These are phyloP conservation scores for Drosophila suzukii DNA, from an alignment of 1,140 invertebrate species.

Conservation along the genomic window DNA sequence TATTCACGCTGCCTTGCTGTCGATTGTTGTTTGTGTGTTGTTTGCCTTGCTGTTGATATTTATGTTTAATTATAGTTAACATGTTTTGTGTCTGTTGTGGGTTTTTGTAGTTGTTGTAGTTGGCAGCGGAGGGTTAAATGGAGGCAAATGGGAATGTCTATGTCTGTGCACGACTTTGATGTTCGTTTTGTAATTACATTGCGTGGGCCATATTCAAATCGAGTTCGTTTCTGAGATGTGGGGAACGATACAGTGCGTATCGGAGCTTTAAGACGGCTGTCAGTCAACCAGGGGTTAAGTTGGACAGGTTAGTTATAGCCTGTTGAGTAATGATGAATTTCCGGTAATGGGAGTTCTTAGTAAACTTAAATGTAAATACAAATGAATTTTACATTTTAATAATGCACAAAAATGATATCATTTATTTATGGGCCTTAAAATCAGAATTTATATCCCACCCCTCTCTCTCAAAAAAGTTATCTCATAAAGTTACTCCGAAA, in stretches of 20 bases:
- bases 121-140: constrained; percentile 27
- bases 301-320: constrained; percentile 26
- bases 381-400: too few relatives aligned
- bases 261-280: constrained; percentile 28
- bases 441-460: too few relatives aligned
- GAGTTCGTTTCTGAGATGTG: constrained; percentile 23
- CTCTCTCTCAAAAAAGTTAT: too few relatives aligned
- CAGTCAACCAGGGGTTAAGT: constrained; percentile 15
- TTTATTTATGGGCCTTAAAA: too few relatives aligned
- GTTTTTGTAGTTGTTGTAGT: constrained; percentile 1
- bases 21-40: constrained; percentile 56
- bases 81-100: constrained; percentile 57
- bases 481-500: not conserved
- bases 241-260: constrained; percentile 30
- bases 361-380: too few relatives aligned
- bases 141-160: constrained; percentile 26
- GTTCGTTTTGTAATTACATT: constrained; percentile 68
- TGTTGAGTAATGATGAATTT: constrained; percentile 21
- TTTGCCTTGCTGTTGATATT: constrained; percentile 55
- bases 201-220: constrained; percentile 77
- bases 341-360: not conserved
- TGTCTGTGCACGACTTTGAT: constrained; percentile 75
- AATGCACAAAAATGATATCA: too few relatives aligned
- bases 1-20: constrained; percentile 54
- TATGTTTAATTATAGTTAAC: constrained; percentile 82